Base-by-base conservation (phyloP, 1,140 invertebrate genomes). In the Lysiphlebus fabarum region DNA sequence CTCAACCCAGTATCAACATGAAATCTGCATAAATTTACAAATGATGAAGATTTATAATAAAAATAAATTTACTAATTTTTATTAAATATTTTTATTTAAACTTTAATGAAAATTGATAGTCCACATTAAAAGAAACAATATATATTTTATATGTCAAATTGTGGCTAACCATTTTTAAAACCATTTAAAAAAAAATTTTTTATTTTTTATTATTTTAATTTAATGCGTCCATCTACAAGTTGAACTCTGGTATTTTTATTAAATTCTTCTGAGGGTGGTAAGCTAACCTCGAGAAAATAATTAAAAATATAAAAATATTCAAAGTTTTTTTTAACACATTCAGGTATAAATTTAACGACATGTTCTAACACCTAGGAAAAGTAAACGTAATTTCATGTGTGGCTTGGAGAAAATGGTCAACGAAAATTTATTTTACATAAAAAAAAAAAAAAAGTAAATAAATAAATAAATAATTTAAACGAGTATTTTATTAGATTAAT, bases 291-390 rank as follows among this genome's bases (percentile, higher is more conserved):
- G 17, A 26, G 17, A 26, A 26, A 26, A 26, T 26, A 4, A 26
- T 2, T 2, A 26, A 26, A 26, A 26, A 41, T 58, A 54, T 57
- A 60, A 66, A 70, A 65, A 66, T 62, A 65, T 71, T 72, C 73
- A 72, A 71, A 71, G 68, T 71, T 69, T 70, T 68, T 66, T 64
- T 67, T 65, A 56, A 51, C 62, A 66, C 62, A 67, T 58, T 59
- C 67, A 67, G 68, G 68, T 70, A 72, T 75, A 75, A 73, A 75
- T 75, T 69, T 70, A 72, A 72, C 70, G 68, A 70, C 64, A 62
- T 64, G 62, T 63, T 62, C 62, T 63, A 50, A 58, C 51, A 53
- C 53, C 56, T 49, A 33, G 47, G 34, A n/a, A 40, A 41, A 53
- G 53, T 58, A 47, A 59, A 12, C 33, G 53, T 58, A 37, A 63